Percentiles rank a stretch among this genome's conserved stretches.
Evolutionary conservation across 2,888 invertebrate genomes (phyloP).

Genomic region (Chaitophorus viminalis): DNA sequence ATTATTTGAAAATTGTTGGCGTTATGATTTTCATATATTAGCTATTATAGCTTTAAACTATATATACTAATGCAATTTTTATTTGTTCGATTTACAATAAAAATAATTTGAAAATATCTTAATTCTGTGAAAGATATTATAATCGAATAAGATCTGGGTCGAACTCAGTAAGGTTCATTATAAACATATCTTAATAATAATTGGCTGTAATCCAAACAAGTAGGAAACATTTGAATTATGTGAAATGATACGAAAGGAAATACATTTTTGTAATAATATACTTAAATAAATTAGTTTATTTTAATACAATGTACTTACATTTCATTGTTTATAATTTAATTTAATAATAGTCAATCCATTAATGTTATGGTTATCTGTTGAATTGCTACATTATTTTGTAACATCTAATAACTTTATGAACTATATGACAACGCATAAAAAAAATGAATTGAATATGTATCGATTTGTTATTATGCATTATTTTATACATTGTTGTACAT

Average conservation of each 20-base stretch:
- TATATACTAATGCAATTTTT: background rate
- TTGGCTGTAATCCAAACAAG: constrained; percentile 45
- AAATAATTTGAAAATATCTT: background rate
- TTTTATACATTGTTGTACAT: background rate
- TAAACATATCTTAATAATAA: constrained; percentile 46
- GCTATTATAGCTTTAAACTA: background rate
- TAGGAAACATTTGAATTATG: constrained; percentile 19
- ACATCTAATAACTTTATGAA: background rate
- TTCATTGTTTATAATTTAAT: background rate
- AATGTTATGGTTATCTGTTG: background rate
- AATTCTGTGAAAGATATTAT: background rate
- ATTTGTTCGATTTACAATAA: background rate
- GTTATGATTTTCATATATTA: background rate
- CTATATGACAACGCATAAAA: background rate
- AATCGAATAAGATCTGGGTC: constrained; percentile 45
- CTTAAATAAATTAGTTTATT: background rate
- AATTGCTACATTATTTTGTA: background rate
- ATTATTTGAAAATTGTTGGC: background rate
- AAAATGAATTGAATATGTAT: background rate
- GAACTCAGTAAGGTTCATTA: background rate
- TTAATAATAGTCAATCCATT: background rate
- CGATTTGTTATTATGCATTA: background rate
- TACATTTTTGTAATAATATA: constrained; percentile 13
- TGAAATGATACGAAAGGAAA: constrained; percentile 8
- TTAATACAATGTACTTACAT: background rate